Evolutionary conservation across 2,797 vertebrate species (phyloP), one percentile per base, ranked within the genome.

Genomic region (Paramormyrops hopkinsi): DNA sequence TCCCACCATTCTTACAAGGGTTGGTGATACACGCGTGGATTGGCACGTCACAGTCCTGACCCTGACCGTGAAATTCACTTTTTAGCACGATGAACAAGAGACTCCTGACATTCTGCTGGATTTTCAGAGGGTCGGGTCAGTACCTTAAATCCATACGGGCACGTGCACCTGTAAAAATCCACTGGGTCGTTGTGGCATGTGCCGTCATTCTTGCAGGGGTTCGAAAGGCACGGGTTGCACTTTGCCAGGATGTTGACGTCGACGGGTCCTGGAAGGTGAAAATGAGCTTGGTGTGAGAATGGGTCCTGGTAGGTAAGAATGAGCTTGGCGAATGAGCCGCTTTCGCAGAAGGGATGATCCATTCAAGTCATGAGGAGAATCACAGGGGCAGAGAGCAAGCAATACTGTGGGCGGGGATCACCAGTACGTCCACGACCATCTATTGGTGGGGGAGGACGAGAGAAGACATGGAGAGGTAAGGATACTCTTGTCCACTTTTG

Each of bases 121-220:
- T 54, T 59, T 41, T 3, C 29, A 11, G 50, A 79, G 6, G 6
- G 3, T 11, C 19, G 46, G 2, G 19, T 3, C 19, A 17, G 19
- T 94, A 99, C 98, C 97, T 99, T 99, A 93, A 98, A 99, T 90
- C 98, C 98, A 89, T 97, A 99, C 0, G 98, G 98, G 89, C 98
- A 99, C 89, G 97, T 98, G 92, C 98, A 99, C 92, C 97, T 96
- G 90, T 99, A 99, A 94, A 97, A 99, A 92, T 98, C 96, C 84
- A 99, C 98, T 0, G 98, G 98, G 91, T 99, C 98, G 33, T 96
- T 98, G 90, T 97, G 97, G 94, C 98, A 99, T 17, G 97, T 98
- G 89, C 98, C 98, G 22, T 99, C 97, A 25, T 99, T 99, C 93
- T 97, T 97, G 94, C 98, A 99, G 0, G 98, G 98, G 92, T 95